These are phyloP conservation scores for Murina feae DNA, from an alignment of 2,113 vertebrate species.

Conservation along the genomic window DNA sequence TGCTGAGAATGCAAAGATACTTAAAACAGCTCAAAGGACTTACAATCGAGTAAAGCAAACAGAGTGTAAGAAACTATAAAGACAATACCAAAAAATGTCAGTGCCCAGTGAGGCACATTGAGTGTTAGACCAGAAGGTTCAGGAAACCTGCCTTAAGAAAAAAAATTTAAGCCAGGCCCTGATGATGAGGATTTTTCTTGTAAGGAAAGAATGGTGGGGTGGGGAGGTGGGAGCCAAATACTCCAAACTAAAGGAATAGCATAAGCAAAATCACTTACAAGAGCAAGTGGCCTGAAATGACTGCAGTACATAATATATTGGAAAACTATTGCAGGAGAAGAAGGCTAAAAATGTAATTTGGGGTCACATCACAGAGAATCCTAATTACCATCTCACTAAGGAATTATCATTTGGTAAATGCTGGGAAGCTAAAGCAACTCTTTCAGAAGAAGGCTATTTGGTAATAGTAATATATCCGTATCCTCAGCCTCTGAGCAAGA, in stretches of 20 bases:
- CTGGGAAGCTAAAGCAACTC: neutral
- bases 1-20: neutral
- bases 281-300: neutral
- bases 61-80: neutral
- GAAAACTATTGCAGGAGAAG: neutral
- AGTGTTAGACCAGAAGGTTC: neutral
- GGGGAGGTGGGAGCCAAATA: neutral
- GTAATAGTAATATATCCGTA: neutral
- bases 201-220: neutral
- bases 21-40: conserved; percentile 10
- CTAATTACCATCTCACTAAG: neutral
- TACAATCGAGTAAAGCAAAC: neutral
- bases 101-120: neutral
- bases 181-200: neutral
- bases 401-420: conserved; percentile 14
- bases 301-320: neutral
- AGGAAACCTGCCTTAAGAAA: neutral
- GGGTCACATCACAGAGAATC: neutral
- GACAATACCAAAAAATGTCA: neutral
- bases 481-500: neutral
- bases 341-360: neutral
- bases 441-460: neutral
- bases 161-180: neutral
- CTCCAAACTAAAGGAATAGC: neutral
- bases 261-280: neutral